Evolutionary conservation across 2,888 invertebrate species (phyloP).

Genomic region (Himalopsyche anomala): DNA sequence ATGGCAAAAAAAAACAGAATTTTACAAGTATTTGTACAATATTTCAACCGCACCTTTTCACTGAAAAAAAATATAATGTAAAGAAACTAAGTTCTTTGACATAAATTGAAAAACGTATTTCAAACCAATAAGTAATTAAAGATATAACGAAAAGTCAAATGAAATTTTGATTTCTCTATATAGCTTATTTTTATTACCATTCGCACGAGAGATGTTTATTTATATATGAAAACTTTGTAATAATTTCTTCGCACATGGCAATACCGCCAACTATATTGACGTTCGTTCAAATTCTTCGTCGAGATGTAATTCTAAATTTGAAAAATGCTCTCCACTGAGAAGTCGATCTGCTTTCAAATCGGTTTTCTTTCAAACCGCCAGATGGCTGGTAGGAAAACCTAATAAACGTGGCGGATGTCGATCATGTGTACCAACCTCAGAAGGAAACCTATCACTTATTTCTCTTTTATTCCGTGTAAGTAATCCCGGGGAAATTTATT

Average conservation of each 20-base stretch:
- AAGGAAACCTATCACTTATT: conserved; percentile 38
- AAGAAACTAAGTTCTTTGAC: too few species aligned
- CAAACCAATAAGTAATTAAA: too few species aligned
- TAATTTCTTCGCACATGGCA: conserved; percentile 13
- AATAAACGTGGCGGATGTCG: conserved; percentile 43
- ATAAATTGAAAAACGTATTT: too few species aligned
- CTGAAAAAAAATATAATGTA: too few species aligned
- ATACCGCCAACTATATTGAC: conserved; percentile 14
- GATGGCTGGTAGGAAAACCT: conserved; percentile 38
- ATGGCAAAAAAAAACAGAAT: too few species aligned
- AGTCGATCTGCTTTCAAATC: conserved; percentile 43
- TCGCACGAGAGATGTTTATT: too few species aligned
- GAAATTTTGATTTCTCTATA: too few species aligned
- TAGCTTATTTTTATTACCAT: too few species aligned
- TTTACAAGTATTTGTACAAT: too few species aligned
- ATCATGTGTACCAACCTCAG: conserved; percentile 34
- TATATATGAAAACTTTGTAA: background rate
- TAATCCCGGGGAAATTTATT: conserved; percentile 35
- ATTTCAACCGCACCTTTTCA: too few species aligned
- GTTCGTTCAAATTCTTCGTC: background rate
- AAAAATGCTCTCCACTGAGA: conserved; percentile 27
- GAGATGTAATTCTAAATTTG: conserved; percentile 41
- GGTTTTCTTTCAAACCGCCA: conserved; percentile 38
- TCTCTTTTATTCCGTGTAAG: conserved; percentile 34
- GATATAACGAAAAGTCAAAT: too few species aligned